Evolutionary conservation across 2,888 invertebrate genomes (phyloP).

Genomic region (Minunthozetes semirufus): DNA sequence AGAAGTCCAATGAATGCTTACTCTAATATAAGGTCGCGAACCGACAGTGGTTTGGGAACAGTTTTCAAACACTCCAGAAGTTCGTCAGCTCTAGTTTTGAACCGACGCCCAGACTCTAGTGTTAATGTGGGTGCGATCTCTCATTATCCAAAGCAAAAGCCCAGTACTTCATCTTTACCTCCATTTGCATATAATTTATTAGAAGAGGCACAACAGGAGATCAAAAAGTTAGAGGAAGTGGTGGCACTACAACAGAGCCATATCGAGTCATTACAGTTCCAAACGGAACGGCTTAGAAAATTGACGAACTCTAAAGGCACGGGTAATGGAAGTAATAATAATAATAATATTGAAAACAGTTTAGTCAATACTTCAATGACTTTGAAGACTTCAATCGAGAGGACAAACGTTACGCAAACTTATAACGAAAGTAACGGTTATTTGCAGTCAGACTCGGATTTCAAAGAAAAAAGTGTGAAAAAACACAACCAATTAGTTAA

Average conservation of each 20-base stretch:
- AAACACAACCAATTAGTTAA: constrained; percentile 21
- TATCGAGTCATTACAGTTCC: constrained; percentile 29
- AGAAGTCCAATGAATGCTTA: neutral
- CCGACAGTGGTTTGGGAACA: constrained; percentile 32
- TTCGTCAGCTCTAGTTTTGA: constrained; percentile 2
- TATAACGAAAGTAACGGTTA: neutral
- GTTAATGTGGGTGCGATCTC: neutral
- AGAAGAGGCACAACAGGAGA: constrained; percentile 41
- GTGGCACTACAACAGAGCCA: constrained; percentile 33
- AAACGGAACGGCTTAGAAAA: constrained; percentile 3
- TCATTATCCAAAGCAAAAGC: neutral
- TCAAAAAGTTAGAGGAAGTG: constrained; percentile 36
- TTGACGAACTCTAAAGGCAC: neutral
- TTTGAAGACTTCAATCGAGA: constrained; percentile 12
- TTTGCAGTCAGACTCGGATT: neutral
- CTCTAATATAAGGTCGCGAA: constrained; percentile 28
- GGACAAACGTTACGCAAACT: neutral
- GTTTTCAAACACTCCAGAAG: neutral
- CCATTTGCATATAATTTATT: constrained; percentile 39
- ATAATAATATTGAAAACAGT: constrained; percentile 10
- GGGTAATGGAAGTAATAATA: neutral
- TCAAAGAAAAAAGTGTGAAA: constrained; percentile 1
- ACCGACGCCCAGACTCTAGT: constrained; percentile 6
- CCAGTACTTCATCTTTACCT: constrained; percentile 14
- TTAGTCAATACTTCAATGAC: constrained; percentile 3